Evolutionary conservation across 2,888 invertebrate genomes (phyloP).

Genomic region (Amblyjoppa fuscipennis): DNA sequence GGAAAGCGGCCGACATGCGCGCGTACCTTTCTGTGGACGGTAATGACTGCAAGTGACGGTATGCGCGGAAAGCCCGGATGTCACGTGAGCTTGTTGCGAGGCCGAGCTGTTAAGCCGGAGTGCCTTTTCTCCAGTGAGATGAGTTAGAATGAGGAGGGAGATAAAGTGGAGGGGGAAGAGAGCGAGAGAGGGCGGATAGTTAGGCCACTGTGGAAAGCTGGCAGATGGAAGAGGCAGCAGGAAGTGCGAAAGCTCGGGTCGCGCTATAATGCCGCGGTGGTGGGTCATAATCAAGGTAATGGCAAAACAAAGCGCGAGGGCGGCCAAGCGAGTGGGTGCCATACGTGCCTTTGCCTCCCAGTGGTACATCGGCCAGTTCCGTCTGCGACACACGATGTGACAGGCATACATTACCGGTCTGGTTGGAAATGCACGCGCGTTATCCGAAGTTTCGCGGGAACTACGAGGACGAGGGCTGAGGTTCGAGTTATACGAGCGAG

Average conservation of each 20-base stretch:
- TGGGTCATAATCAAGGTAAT: conserved; percentile 76
- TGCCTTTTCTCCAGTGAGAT: conserved; percentile 26
- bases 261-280: conserved; percentile 44
- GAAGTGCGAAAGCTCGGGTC: conserved; percentile 38
- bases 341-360: conserved; percentile 42
- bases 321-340: conserved; percentile 44
- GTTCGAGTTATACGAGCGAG: conserved; percentile 38
- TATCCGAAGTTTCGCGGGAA: conserved; percentile 37
- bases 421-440: conserved; percentile 51
- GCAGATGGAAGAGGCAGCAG: conserved; percentile 32
- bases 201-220: neutral
- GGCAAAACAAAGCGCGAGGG: conserved; percentile 74
- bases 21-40: conserved; percentile 9
- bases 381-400: conserved; percentile 70
- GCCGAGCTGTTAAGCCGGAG: conserved; percentile 19
- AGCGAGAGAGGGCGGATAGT: conserved; percentile 40
- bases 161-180: conserved; percentile 39
- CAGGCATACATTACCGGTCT: conserved; percentile 71
- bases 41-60: conserved; percentile 8
- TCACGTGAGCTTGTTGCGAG: conserved; percentile 21
- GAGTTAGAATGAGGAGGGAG: conserved; percentile 34
- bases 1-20: neutral
- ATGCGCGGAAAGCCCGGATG: conserved; percentile 15
- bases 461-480: conserved; percentile 52
- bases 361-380: conserved; percentile 52